These are phyloP conservation scores for Bombus confusus DNA, from an alignment of 1,140 invertebrate species.

Conservation along the genomic window DNA sequence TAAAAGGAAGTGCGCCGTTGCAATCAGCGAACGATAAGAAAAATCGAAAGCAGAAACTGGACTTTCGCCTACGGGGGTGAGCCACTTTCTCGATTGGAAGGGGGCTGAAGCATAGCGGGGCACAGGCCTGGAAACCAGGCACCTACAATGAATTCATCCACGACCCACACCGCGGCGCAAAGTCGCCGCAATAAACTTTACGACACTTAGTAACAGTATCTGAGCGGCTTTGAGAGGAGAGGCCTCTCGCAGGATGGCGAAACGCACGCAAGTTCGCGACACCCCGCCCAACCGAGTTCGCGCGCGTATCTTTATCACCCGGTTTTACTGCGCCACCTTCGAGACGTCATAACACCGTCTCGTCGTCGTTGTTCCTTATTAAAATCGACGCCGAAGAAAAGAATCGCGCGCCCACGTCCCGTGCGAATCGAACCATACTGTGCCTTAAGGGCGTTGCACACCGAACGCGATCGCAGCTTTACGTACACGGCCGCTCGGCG, in stretches of 20 bases:
- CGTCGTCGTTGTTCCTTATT: slow-evolving; percentile 64
- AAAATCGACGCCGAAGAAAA: slow-evolving; percentile 60
- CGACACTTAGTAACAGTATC: slow-evolving; percentile 69
- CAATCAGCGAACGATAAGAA: not conserved
- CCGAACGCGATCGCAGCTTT: not conserved
- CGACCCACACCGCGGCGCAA: slow-evolving; percentile 60
- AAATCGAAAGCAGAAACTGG: not conserved
- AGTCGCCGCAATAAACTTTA: slow-evolving; percentile 66
- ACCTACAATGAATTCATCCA: slow-evolving; percentile 67
- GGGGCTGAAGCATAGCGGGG: not conserved
- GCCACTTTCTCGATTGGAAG: slow-evolving; percentile 19
- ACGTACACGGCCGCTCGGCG: no score
- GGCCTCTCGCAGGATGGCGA: slow-evolving; percentile 28
- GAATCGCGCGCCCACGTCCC: slow-evolving; percentile 58
- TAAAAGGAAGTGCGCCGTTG: not conserved
- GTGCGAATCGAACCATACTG: slow-evolving; percentile 16
- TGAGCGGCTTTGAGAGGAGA: slow-evolving; percentile 19
- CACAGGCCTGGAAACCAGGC: slow-evolving; percentile 37
- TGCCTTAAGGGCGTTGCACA: slow-evolving; percentile 40
- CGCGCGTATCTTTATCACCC: slow-evolving; percentile 65
- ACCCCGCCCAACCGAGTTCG: slow-evolving; percentile 15
- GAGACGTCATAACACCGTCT: slow-evolving; percentile 67
- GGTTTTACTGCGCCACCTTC: slow-evolving; percentile 66
- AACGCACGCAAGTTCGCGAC: slow-evolving; percentile 27
- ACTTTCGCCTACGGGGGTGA: not conserved